Base-by-base conservation (phyloP, 2,797 vertebrate genomes). In the Myoxocephalus aenaeus region DNA sequence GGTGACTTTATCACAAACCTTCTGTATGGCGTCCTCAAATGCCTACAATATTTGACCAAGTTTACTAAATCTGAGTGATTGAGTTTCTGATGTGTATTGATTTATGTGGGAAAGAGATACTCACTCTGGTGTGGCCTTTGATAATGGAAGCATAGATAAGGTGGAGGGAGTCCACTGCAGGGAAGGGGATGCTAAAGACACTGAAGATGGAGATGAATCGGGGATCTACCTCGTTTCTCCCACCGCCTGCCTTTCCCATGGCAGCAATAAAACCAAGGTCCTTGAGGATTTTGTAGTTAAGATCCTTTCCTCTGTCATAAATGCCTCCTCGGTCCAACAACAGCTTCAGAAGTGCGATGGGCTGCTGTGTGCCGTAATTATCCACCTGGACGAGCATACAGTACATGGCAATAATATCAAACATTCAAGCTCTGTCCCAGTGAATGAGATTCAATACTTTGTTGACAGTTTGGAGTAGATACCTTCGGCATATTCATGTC, bases 401-500 rank as follows among this genome's bases (percentile, higher is more conserved):
- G 54, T 25, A 50, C 13, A 75, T 65, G 13, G 71, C 18, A 67
- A 29, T 32, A 59, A 71, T 56, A n/a, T 56, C n/a, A 54, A 51
- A 53, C 62, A 78, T 3, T 42, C 25, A 29, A 63, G 27, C 1
- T 3, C 15, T 53, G 11, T 22, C 22, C 77, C 12, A 40, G 22
- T 17, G 22, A 51, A 70, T n/a, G 29, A 51, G 22, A 68, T 18
- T 11, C 11, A 11, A 72, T 15, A 70, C 11, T 20, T 44, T 17
- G 2, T 22, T 71, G 17, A 40, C 17, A 65, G 61, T 17, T 57
- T 58, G 56, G 48, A 63, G 56, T 3, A 72, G 42, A 80, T 81
- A 99, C 98, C 96, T 94, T 96, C 27, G 98, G 98, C 98, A 99
- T 99, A 64, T 99, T 99, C 94, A 99, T 95, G 79, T 99, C 98